phyloP scores from a whole-genome alignment of 2,113 vertebrate species.

The Alethe castanea region DNA sequence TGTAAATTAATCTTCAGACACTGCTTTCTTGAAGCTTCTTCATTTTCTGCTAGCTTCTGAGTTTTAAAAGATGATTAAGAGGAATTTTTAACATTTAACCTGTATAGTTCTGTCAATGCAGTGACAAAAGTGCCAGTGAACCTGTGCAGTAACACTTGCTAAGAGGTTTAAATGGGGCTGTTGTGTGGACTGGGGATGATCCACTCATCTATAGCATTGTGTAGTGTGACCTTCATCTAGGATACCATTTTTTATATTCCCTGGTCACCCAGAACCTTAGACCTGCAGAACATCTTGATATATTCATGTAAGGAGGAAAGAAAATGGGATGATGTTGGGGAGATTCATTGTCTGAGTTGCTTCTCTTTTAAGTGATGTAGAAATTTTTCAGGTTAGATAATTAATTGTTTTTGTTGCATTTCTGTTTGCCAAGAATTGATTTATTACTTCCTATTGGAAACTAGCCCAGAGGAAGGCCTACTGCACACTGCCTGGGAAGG shows the following conservation, averaged over 20 bases:
- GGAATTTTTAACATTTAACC: background rate
- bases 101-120: background rate
- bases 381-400: background rate
- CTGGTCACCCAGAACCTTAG: background rate
- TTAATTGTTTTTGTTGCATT: background rate
- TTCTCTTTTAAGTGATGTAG: background rate
- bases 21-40: background rate
- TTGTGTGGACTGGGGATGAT: background rate
- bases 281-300: background rate
- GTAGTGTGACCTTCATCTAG: background rate
- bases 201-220: background rate
- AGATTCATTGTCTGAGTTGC: background rate
- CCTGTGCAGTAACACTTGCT: background rate
- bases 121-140: background rate
- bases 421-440: background rate
- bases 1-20: background rate
- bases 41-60: background rate
- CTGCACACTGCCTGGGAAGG: background rate
- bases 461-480: background rate
- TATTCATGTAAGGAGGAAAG: background rate
- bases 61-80: background rate
- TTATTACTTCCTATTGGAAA: background rate
- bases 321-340: background rate
- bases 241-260: background rate
- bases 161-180: background rate